Percentiles rank a stretch among this genome's conserved stretches.
phyloP scores from a whole-genome alignment of 2,797 vertebrate species.

The Phylloscopus collybita region DNA sequence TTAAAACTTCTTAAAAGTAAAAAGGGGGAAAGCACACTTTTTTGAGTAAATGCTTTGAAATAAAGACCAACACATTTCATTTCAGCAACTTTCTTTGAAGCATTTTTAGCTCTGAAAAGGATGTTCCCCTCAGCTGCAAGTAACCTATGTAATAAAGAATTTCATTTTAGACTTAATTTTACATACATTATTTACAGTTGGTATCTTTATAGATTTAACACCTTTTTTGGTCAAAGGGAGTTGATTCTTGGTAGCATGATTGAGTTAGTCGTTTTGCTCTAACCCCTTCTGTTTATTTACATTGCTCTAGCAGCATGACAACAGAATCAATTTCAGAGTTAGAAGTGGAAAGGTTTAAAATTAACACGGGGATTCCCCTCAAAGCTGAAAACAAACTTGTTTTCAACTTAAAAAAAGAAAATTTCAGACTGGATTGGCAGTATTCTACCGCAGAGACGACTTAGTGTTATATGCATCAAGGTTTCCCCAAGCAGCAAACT shows the following conservation, averaged over 20 bases:
- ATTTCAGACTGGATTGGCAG: neutral
- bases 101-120: neutral
- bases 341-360: slow-evolving; percentile 54
- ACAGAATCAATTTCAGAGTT: neutral
- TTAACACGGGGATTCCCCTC: slow-evolving; percentile 36
- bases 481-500: neutral
- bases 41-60: neutral
- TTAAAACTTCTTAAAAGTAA: neutral
- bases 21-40: neutral
- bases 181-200: neutral
- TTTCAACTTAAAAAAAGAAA: neutral
- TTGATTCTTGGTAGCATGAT: neutral
- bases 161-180: neutral
- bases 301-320: neutral
- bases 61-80: neutral
- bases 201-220: neutral
- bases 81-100: neutral
- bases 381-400: slow-evolving; percentile 26
- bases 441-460: neutral
- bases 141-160: neutral
- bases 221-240: neutral
- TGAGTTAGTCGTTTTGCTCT: neutral
- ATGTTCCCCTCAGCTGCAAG: neutral
- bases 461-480: neutral
- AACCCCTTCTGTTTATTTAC: neutral